A percentile compares a stretch with the other conserved stretches of the same genome.
phyloP scores from a whole-genome alignment of 2,113 vertebrate species.

The Fregata magnificens region DNA sequence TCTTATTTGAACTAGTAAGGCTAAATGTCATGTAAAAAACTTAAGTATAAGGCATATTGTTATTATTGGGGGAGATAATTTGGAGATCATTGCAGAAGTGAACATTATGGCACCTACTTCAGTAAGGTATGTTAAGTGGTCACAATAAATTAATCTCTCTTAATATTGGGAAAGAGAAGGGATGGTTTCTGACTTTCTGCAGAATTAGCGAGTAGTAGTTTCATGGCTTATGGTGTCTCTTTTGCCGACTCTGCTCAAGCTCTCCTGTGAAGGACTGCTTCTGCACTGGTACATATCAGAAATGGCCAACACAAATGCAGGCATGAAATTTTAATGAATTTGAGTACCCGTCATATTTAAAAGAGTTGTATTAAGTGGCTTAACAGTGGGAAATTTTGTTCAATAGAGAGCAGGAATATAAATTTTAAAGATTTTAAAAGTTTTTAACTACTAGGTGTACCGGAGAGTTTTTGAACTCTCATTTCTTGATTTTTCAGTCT shows the following conservation, averaged over 20 bases:
- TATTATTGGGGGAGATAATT: background rate
- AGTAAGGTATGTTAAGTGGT: background rate
- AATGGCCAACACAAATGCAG: background rate
- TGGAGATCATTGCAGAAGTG: background rate
- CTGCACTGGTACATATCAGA: background rate
- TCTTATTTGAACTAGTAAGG: background rate
- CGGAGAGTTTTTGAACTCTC: background rate
- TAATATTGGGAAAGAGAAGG: background rate
- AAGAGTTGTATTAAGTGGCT: background rate
- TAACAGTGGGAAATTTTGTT: background rate
- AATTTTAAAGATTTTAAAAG: background rate
- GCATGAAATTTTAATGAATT: background rate
- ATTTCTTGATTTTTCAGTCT: background rate
- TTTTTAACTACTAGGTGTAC: background rate
- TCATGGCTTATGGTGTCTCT: background rate
- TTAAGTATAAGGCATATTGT: background rate
- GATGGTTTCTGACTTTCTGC: background rate
- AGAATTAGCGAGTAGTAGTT: background rate
- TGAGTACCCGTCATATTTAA: background rate
- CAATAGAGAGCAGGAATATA: background rate
- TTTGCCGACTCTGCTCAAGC: background rate
- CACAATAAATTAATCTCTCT: background rate
- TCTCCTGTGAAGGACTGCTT: background rate
- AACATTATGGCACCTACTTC: background rate
- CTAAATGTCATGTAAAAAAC: background rate